Evolutionary conservation across 2,888 invertebrate species (phyloP).

Genomic region (Troglohyphantes excavatus): DNA sequence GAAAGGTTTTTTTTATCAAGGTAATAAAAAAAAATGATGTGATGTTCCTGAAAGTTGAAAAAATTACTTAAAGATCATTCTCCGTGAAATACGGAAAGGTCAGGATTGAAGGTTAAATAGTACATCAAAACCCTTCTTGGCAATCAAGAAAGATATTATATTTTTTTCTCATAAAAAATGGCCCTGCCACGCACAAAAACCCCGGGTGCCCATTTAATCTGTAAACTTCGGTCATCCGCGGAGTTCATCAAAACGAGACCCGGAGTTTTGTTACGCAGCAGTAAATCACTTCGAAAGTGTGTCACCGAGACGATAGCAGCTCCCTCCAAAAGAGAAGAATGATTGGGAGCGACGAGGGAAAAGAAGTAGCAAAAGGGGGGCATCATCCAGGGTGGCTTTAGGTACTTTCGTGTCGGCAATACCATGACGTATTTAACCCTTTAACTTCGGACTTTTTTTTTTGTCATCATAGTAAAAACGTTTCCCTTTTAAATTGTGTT

Average conservation of each 20-base stretch:
- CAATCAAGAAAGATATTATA: not conserved
- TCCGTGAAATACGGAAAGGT: not conserved
- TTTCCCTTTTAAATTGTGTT: too few species aligned
- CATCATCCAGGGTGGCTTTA: too few species aligned
- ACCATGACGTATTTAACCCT: too few species aligned
- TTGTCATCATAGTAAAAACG: too few species aligned
- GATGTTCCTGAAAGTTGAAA: too few species aligned
- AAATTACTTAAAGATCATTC: too few species aligned
- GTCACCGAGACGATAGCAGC: not conserved
- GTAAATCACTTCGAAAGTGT: not conserved
- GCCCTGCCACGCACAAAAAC: not conserved
- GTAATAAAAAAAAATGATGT: too few species aligned
- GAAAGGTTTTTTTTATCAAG: too few species aligned
- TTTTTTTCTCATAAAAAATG: not conserved
- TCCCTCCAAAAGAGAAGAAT: too few species aligned
- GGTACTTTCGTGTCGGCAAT: too few species aligned
- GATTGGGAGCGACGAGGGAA: not conserved
- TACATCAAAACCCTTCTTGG: conserved; percentile 6
- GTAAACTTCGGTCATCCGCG: conserved; percentile 24
- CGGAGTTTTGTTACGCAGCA: conserved; percentile 5
- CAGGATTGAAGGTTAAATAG: not conserved
- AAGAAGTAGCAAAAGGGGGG: not conserved
- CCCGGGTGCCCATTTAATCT: conserved; percentile 29
- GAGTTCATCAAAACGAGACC: conserved; percentile 23
- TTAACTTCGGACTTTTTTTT: too few species aligned